Percentiles rank a stretch among this genome's conserved stretches.
These are phyloP conservation scores for Ploceus nigricollis DNA, from an alignment of 2,113 vertebrate genomes.

Conservation along the genomic window DNA sequence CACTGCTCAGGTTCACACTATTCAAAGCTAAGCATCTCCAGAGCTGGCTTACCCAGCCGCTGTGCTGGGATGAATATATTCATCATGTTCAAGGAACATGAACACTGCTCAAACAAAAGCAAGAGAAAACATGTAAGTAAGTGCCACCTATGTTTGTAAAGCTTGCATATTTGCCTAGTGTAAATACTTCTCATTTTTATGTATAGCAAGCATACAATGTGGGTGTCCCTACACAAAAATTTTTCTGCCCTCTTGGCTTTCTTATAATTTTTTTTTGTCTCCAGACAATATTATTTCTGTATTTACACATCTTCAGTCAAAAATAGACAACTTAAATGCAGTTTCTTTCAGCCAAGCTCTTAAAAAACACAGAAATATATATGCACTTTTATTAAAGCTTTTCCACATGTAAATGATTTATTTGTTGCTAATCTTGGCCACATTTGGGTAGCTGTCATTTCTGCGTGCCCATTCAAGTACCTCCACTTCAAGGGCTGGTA, in stretches of 20 bases:
- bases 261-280: slow-evolving; percentile 5
- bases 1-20: neutral
- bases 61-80: neutral
- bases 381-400: neutral
- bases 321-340: slow-evolving; percentile 44
- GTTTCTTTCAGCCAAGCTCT: neutral
- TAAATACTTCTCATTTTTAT: neutral
- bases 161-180: neutral
- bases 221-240: slow-evolving; percentile 37
- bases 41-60: neutral
- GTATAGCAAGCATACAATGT: slow-evolving; percentile 26
- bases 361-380: neutral
- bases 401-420: neutral
- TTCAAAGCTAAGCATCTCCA: neutral
- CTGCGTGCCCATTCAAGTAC: neutral
- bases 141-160: neutral
- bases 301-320: slow-evolving; percentile 49
- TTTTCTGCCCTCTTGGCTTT: slow-evolving; percentile 4
- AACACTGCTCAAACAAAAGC: neutral
- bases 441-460: neutral
- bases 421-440: slow-evolving; percentile 12
- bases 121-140: neutral
- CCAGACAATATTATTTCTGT: slow-evolving; percentile 50
- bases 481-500: slow-evolving; percentile 21
- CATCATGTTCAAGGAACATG: neutral